Evolutionary conservation across 2,888 invertebrate species (phyloP).

Genomic region (Hofmannophila pseudospretella): DNA sequence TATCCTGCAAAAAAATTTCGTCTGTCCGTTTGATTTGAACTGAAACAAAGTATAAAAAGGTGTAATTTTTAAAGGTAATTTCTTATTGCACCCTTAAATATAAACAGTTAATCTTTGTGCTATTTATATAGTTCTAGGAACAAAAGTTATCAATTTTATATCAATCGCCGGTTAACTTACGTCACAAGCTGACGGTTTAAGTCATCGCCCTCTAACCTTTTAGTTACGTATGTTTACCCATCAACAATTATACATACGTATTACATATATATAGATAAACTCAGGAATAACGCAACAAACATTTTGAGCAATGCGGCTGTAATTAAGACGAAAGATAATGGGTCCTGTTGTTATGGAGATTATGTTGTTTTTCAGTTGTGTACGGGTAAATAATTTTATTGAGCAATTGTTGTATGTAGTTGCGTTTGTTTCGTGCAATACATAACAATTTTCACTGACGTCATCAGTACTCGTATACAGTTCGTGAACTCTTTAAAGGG

Average conservation of each 20-base stretch:
- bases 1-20: too few relatives aligned
- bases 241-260: slow-evolving; percentile 18
- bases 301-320: slow-evolving; percentile 24
- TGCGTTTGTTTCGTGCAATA: background rate
- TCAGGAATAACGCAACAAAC: too few relatives aligned
- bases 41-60: too few relatives aligned
- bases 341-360: slow-evolving; percentile 20
- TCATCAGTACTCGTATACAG: too few relatives aligned
- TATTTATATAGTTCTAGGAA: too few relatives aligned
- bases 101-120: too few relatives aligned
- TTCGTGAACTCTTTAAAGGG: too few relatives aligned
- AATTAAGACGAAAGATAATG: slow-evolving; percentile 15
- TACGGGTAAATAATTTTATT: background rate
- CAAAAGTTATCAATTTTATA: too few relatives aligned
- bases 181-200: slow-evolving; percentile 17
- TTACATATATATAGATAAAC: slow-evolving; percentile 17
- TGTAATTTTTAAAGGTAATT: too few relatives aligned
- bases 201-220: slow-evolving; percentile 41
- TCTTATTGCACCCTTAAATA: too few relatives aligned
- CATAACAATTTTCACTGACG: background rate
- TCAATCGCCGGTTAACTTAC: too few relatives aligned
- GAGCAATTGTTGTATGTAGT: background rate
- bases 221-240: slow-evolving; percentile 28
- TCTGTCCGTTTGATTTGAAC: too few relatives aligned
- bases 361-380: slow-evolving; percentile 19